Evolutionary conservation across 1,140 invertebrate genomes (phyloP), one percentile per base, ranked within the genome.

Genomic region (Brachionus rotundiformis): DNA sequence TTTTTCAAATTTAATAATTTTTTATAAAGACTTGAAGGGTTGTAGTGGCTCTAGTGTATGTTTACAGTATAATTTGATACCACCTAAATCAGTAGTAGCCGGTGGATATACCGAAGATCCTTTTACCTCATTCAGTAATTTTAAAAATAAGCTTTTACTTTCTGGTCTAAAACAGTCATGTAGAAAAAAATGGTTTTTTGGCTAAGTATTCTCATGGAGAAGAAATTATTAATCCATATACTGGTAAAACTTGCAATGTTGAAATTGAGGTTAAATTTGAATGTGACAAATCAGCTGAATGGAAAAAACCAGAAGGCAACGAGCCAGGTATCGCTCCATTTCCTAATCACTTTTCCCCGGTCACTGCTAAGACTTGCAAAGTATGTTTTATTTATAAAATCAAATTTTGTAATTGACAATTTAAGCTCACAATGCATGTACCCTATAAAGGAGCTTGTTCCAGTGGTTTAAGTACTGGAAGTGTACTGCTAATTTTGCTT

Each of bases 381-480:
- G 76, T 44, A 54, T 27, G 6, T 76, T 44, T 47, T 44, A 16
- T 3, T 71, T 71, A 3, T 19, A 33, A n/a, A 44, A 7, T 19
- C 44, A 27, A 49, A 76, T 6, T 44, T 29, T 19, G 23, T 27
- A 0, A 19, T 29, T 79, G 16, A 54, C 47, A 54, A 54, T 54
- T n/a, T 19, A 33, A 79, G 76, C 19, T 79, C 1, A 79, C 39
- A 79, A 63, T 63, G 59, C 29, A 10, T 33, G 47, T 79, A 6
- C 76, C 76, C 10, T 79, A 79, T 25, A 36, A 29, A 59, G 76
- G 76, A 29, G 76, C 76, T 29, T 79, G 76, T 33, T 33, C 36
- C 11, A 63, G 29, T 3, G 76, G 76, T 25, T 27, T 79, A 3
- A 36, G 47, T 31, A 3, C 2, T 25, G 76, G 76, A 8, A 25